Evolutionary conservation across 1,140 invertebrate genomes (phyloP).

Genomic region (Drosophila micromelanica): DNA sequence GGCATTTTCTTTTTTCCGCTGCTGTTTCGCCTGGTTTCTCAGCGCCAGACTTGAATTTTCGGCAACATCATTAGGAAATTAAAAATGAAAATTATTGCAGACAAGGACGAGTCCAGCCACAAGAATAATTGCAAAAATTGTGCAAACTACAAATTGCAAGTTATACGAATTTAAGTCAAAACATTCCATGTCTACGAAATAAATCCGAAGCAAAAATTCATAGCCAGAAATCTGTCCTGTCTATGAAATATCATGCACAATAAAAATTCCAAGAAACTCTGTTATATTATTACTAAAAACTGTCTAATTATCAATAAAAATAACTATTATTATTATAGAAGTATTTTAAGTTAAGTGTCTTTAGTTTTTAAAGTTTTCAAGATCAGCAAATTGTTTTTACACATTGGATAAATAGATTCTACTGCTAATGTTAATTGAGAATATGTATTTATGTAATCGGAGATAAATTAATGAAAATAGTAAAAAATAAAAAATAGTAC

Average conservation of each 20-base stretch:
- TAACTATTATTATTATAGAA: no score
- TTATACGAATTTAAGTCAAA: background rate
- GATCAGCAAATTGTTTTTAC: no score
- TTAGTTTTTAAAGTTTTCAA: no score
- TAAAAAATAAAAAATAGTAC: no score
- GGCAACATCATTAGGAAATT: conserved; percentile 71
- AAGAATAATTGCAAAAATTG: background rate
- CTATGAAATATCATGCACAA: background rate
- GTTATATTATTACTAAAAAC: no score
- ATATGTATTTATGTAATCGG: no score
- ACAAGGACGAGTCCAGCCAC: background rate
- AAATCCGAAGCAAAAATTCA: background rate
- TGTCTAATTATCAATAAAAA: no score
- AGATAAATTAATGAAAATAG: no score
- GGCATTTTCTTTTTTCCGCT: conserved; percentile 14
- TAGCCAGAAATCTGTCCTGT: background rate
- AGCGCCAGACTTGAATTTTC: conserved; percentile 27
- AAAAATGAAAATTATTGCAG: conserved; percentile 35
- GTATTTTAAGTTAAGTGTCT: no score
- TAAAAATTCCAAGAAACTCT: background rate
- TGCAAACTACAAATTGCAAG: background rate
- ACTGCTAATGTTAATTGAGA: no score
- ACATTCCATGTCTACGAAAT: background rate
- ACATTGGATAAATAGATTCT: no score
- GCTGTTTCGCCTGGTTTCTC: conserved; percentile 4